Conservation (phyloP, 1,140 invertebrate genomes). For the Drosophila auraria region DNA sequence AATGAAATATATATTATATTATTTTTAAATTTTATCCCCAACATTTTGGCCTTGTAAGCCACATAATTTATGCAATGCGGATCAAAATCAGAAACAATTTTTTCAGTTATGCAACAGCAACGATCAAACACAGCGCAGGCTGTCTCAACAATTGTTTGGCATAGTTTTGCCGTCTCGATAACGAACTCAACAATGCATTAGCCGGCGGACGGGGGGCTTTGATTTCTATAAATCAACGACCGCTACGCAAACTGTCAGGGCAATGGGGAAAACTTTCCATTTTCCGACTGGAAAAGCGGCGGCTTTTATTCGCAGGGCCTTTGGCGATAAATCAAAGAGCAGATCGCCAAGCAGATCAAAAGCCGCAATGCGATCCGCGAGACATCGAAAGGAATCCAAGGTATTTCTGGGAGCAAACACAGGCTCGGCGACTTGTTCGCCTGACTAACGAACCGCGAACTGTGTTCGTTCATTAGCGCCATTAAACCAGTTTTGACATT, state of each 20-base stretch:
- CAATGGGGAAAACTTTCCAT: constrained; percentile 65
- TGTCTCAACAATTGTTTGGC: constrained; percentile 5
- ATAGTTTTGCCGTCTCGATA: constrained; percentile 23
- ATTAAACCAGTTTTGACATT: constrained; percentile 85
- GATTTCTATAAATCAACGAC: constrained; percentile 76
- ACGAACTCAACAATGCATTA: constrained; percentile 33
- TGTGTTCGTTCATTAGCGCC: constrained; percentile 83
- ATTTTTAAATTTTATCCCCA: too few relatives aligned
- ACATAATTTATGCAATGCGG: background rate
- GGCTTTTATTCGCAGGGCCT: constrained; percentile 58
- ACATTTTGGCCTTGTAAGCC: background rate
- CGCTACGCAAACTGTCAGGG: constrained; percentile 72
- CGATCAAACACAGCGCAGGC: constrained; percentile 16
- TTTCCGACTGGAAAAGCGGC: constrained; percentile 41
- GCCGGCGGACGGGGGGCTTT: constrained; percentile 25
- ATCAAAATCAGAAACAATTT: background rate
- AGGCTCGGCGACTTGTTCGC: constrained; percentile 22
- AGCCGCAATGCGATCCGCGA: constrained; percentile 11
- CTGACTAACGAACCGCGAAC: constrained; percentile 40
- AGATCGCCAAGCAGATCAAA: constrained; percentile 59
- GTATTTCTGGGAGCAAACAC: constrained; percentile 28
- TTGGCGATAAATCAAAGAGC: constrained; percentile 71
- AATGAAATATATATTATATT: too few relatives aligned
- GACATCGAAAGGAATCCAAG: constrained; percentile 52
- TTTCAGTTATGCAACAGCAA: constrained; percentile 12